Conservation (phyloP, 2,888 invertebrate species). For the Ecdyonurus torrentis region DNA sequence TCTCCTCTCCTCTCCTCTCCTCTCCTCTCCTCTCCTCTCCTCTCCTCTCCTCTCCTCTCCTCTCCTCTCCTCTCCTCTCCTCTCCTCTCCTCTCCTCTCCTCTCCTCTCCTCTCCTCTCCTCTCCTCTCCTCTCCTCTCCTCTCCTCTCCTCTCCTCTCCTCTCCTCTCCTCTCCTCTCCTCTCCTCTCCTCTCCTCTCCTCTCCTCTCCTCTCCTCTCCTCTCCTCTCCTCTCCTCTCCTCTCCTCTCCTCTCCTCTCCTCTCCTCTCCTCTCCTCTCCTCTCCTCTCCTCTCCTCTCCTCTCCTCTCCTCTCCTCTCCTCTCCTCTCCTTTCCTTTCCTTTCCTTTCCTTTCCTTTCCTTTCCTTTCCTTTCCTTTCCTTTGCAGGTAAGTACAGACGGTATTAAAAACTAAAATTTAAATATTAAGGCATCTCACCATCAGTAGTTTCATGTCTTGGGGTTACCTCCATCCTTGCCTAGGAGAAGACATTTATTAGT, state of each 20-base stretch:
- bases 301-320: neutral
- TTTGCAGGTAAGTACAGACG: too few species aligned
- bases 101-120: slow-evolving; percentile 3
- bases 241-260: neutral
- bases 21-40: slow-evolving; percentile 13
- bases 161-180: neutral
- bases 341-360: too few species aligned
- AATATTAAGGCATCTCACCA: too few species aligned
- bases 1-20: slow-evolving; percentile 17
- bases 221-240: neutral
- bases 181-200: neutral
- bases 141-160: neutral
- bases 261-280: neutral
- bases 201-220: neutral
- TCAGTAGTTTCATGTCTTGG: too few species aligned
- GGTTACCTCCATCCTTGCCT: too few species aligned
- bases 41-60: slow-evolving; percentile 11
- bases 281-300: neutral
- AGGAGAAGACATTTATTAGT: too few species aligned
- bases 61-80: slow-evolving; percentile 9
- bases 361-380: too few species aligned
- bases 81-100: neutral
- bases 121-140: neutral
- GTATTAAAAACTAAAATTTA: too few species aligned
- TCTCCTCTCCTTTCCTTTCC: neutral